phyloP scores from a whole-genome alignment of 2,113 vertebrate genomes.

The Hemiprocne comata region DNA sequence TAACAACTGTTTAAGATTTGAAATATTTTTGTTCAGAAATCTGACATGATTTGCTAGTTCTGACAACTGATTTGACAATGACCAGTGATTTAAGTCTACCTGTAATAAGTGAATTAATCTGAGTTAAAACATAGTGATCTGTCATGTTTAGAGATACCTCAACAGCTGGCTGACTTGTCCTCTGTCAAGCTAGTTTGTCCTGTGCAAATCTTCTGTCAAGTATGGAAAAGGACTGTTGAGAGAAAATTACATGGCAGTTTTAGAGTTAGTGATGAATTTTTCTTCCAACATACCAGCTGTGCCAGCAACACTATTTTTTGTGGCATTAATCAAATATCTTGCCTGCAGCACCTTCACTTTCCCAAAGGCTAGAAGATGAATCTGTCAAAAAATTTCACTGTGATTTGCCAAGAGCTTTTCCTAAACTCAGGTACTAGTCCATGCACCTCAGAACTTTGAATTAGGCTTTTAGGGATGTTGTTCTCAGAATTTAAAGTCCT shows the following conservation, averaged over 20 bases:
- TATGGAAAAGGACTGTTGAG: conserved; percentile 75
- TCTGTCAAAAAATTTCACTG: conserved; percentile 82
- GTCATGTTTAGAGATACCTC: conserved; percentile 88
- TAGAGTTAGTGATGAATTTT: conserved; percentile 86
- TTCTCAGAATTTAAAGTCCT: conserved; percentile 73
- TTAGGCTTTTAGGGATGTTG: conserved; percentile 70
- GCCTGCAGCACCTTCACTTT: conserved; percentile 82
- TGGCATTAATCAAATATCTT: conserved; percentile 86
- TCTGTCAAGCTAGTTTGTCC: conserved; percentile 90
- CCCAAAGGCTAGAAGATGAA: conserved; percentile 82
- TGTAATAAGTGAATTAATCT: conserved; percentile 90
- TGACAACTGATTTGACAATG: conserved; percentile 89
- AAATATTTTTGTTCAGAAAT: conserved; percentile 76
- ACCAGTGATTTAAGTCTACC: conserved; percentile 85
- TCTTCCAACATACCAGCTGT: conserved; percentile 86
- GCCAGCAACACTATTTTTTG: conserved; percentile 83
- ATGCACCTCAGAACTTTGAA: conserved; percentile 74
- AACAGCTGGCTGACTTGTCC: conserved; percentile 90
- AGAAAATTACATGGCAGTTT: conserved; percentile 83
- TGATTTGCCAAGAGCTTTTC: conserved; percentile 80
- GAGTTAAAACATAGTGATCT: conserved; percentile 90
- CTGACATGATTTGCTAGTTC: conserved; percentile 80
- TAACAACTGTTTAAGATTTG: conserved; percentile 57
- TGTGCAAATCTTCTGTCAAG: conserved; percentile 90
- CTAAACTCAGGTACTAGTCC: conserved; percentile 71